These are phyloP conservation scores for Ichneumoninae sp. DNA, from an alignment of 2,888 invertebrate species.

Conservation along the genomic window DNA sequence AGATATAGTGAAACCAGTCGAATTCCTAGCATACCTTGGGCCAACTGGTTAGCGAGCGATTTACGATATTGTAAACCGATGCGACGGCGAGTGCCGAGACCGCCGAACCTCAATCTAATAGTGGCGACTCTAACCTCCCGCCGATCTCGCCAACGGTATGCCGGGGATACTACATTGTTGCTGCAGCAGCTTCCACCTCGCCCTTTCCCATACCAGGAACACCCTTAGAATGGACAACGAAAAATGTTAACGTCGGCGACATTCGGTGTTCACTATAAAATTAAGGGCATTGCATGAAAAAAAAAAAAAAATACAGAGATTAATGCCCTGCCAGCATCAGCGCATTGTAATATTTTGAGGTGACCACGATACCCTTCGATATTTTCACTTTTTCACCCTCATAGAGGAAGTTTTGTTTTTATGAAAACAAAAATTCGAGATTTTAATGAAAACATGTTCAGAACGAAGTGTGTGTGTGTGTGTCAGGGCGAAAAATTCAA, in stretches of 20 bases:
- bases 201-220: constrained; percentile 16
- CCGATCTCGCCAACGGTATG: constrained; percentile 68
- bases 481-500: too few relatives aligned
- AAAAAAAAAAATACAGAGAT: not conserved
- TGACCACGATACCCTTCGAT: too few relatives aligned
- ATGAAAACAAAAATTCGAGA: too few relatives aligned
- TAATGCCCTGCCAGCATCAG: too few relatives aligned
- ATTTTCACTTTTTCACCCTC: too few relatives aligned
- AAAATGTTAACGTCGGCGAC: constrained; percentile 41
- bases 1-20: constrained; percentile 73
- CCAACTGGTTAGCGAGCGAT: constrained; percentile 84
- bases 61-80: constrained; percentile 84
- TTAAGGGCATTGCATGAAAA: not conserved
- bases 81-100: constrained; percentile 79
- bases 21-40: constrained; percentile 82
- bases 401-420: too few relatives aligned
- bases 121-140: constrained; percentile 79
- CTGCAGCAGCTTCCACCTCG: constrained; percentile 52
- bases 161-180: constrained; percentile 72
- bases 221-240: not conserved
- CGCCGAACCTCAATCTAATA: constrained; percentile 81
- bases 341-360: too few relatives aligned
- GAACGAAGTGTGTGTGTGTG: too few relatives aligned
- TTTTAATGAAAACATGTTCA: too few relatives aligned
- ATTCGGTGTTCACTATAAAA: constrained; percentile 39